Base-by-base conservation (phyloP, 2,888 invertebrate genomes). In the Carpatolechia fugitivella region DNA sequence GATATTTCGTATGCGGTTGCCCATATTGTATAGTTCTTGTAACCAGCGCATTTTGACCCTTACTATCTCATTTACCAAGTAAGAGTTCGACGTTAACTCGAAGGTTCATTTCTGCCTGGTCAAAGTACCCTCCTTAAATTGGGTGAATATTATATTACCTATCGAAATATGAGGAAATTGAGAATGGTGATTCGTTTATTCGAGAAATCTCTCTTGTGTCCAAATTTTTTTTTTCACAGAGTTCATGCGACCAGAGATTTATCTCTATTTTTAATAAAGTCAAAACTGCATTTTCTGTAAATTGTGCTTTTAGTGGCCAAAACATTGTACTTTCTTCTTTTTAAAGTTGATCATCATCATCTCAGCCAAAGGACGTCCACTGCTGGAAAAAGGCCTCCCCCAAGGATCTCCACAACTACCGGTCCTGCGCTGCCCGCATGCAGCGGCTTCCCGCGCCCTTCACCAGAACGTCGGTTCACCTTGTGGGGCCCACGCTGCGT, bases 111-210 rank as follows among this genome's bases (percentile, higher is more conserved):
- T 64, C 56, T 54, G 59, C 52, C 52, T 53, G 69, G 76, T 54
- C 57, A 38, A 18, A 56, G 51, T 52, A 54, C 67, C 67, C 63
- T 63, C 64, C 62, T 64, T 66, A 69, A 63, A 72, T 67, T 68
- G 63, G 62, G 63, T 66, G 70, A 74, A 75, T 71, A 74, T 75
- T 68, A 67, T 69, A 73, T 76, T 75, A 76, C 73, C 70, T 75
- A 74, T 68, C 62, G 72, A 64, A 68, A 70, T 76, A 74, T 72
- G 74, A 72, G 70, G 71, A 70, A 72, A 72, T 77, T 69, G 67
- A 62, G 61, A 70, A 76, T 74, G 72, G 68, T 71, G 69, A 72
- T 74, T 49, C 41, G 44, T 46, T 46, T 36, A 47, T 36, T 35
- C 13, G 36, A 11, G 47, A 46, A 46, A 38, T 44, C 24, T 44